These are phyloP conservation scores for Helicoverpa armigera DNA, from an alignment of 1,140 invertebrate genomes.

Conservation along the genomic window DNA sequence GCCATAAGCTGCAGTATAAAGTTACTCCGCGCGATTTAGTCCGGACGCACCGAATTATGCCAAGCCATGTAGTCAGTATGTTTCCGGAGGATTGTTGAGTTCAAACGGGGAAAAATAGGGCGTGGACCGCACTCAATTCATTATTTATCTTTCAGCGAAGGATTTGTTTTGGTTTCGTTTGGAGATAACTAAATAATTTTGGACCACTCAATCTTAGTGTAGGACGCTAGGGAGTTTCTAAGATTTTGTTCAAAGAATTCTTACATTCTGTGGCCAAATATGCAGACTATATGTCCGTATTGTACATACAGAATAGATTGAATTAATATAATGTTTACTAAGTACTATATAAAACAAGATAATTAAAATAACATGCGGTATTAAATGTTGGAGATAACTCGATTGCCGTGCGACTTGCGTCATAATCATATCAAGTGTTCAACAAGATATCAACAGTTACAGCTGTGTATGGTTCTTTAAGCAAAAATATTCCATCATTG, in stretches of 20 bases:
- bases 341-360: too few relatives aligned
- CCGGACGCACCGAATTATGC: slow-evolving; percentile 36
- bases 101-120: slow-evolving; percentile 28
- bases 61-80: slow-evolving; percentile 36
- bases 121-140: slow-evolving; percentile 27
- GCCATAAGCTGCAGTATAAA: not conserved
- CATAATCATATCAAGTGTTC: too few relatives aligned
- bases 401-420: too few relatives aligned
- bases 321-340: too few relatives aligned
- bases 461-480: not conserved
- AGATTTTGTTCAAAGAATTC: not conserved
- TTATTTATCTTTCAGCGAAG: slow-evolving; percentile 11
- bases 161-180: slow-evolving; percentile 1
- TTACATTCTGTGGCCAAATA: too few relatives aligned
- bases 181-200: slow-evolving; percentile 1
- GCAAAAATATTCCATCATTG: not conserved
- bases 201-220: not conserved
- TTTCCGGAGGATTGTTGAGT: slow-evolving; percentile 42
- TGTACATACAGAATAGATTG: too few relatives aligned
- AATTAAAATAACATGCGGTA: too few relatives aligned
- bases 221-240: not conserved
- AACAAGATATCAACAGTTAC: not conserved
- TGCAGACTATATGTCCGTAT: too few relatives aligned
- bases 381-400: too few relatives aligned
- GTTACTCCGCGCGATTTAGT: not conserved